Evolutionary conservation across 2,888 invertebrate genomes (phyloP).

Genomic region (Papilio protenor): DNA sequence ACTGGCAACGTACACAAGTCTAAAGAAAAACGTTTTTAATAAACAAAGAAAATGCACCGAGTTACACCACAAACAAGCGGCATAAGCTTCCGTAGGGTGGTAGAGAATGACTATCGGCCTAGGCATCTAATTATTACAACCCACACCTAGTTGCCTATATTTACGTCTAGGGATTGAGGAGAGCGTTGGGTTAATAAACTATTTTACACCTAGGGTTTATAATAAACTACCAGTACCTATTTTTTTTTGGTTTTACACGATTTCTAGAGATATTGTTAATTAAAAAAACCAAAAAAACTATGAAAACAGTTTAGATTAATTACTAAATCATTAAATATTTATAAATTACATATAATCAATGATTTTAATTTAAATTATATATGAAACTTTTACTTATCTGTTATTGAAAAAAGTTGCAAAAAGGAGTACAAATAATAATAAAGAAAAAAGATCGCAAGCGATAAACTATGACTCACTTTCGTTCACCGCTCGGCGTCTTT

Average conservation of each 20-base stretch:
- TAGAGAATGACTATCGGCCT: constrained; percentile 68
- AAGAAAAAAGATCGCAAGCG: neutral
- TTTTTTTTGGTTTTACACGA: neutral
- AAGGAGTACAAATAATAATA: neutral
- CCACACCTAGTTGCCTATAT: constrained; percentile 49
- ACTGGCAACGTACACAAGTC: constrained; percentile 55
- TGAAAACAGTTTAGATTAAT: neutral
- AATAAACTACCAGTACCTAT: neutral
- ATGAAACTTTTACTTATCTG: neutral
- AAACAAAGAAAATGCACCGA: constrained; percentile 63
- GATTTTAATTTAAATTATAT: neutral
- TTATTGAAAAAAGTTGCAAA: neutral
- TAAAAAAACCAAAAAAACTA: too few relatives aligned
- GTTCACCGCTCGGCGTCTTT: constrained; percentile 52
- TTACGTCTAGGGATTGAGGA: constrained; percentile 58
- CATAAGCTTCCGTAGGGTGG: constrained; percentile 60
- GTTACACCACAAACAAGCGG: constrained; percentile 61
- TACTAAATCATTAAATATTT: neutral
- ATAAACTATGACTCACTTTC: constrained; percentile 51
- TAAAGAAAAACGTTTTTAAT: constrained; percentile 58
- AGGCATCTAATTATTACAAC: constrained; percentile 74
- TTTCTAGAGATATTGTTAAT: neutral
- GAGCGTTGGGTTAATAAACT: constrained; percentile 61
- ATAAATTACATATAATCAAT: neutral
- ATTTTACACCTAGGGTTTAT: neutral